Base-by-base conservation (phyloP, 2,113 vertebrate genomes). In the Gasterosteus nipponicus region DNA sequence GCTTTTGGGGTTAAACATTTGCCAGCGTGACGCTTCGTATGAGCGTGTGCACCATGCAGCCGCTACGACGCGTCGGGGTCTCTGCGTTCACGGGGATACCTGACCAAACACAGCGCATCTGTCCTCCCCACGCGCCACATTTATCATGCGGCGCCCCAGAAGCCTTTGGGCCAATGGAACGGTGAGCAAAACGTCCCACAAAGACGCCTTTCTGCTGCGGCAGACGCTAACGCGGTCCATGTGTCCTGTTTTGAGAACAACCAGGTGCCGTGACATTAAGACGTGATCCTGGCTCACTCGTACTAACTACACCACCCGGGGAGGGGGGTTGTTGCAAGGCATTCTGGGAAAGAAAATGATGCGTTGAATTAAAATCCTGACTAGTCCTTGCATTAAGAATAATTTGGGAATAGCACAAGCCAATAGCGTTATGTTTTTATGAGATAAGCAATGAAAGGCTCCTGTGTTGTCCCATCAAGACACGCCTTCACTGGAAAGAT, bases 401-500 rank as follows among this genome's bases (percentile, higher is more conserved):
- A 35, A 57, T 47, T 58, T 31, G 22, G 18, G 19, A 79, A 78
- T 66, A 26, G 47, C 41, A 14, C 19, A 2, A 62, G 31, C 33
- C 19, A 60, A 33, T 15, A 70, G 42, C 60, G 72, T 73, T 71
- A 4, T 11, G 19, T 60, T 80, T 77, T 59, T 11, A 46, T 79
- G 15, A 75, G 33, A 69, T 56, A 56, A 42, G 71, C 73, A 49
- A 63, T 18, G 57, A 81, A 77, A 87, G 71, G 42, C 59, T 75
- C 33, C 49, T 64, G 64, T 78, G 80, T 73, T 68, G 73, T 77
- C 53, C 73, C 56, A 57, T 67, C 56, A 42, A 87, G 73, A 41
- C 49, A 35, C 14, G 63, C 39, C 33, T 85, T 80, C 44, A 83
- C 31, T 76, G 56, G 12, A 12, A 58, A 38, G 47, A 81, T 82